Conservation (phyloP, 2,888 invertebrate species). For the Yponomeuta cagnagella region DNA sequence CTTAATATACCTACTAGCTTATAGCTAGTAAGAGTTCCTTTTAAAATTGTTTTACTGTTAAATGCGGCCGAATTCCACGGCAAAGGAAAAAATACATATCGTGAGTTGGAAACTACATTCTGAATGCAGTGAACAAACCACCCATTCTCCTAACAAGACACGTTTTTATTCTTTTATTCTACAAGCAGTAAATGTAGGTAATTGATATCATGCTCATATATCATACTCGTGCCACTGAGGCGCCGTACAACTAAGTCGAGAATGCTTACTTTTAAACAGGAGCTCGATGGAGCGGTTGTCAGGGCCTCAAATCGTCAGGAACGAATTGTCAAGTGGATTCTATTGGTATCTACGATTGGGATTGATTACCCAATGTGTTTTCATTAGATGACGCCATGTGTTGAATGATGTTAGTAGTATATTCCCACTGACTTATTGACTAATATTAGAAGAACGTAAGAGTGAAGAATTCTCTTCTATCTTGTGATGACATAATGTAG, state of each 20-base stretch:
- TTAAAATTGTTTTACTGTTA: too few relatives aligned
- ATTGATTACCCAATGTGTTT: slow-evolving; percentile 8
- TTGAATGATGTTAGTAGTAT: background rate
- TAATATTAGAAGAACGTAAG: too few relatives aligned
- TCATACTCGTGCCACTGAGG: background rate
- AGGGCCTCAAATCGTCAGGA: background rate
- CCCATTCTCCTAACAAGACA: background rate
- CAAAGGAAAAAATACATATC: too few relatives aligned
- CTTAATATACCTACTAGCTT: too few relatives aligned
- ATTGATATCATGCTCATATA: background rate
- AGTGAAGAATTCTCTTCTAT: too few relatives aligned
- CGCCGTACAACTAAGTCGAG: background rate
- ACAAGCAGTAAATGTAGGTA: background rate
- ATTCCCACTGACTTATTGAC: background rate
- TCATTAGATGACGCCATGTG: background rate
- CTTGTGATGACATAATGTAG: too few relatives aligned
- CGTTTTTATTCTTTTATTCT: background rate
- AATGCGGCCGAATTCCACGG: too few relatives aligned
- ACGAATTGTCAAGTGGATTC: background rate
- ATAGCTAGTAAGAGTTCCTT: too few relatives aligned
- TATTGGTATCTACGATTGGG: background rate
- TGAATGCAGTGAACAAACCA: too few relatives aligned
- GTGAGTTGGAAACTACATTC: too few relatives aligned
- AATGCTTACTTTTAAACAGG: too few relatives aligned
- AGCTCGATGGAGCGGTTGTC: background rate